Percentiles rank a stretch among this genome's conserved stretches.
Evolutionary conservation across 2,888 invertebrate genomes (phyloP).

Genomic region (Drosophila meridiana): DNA sequence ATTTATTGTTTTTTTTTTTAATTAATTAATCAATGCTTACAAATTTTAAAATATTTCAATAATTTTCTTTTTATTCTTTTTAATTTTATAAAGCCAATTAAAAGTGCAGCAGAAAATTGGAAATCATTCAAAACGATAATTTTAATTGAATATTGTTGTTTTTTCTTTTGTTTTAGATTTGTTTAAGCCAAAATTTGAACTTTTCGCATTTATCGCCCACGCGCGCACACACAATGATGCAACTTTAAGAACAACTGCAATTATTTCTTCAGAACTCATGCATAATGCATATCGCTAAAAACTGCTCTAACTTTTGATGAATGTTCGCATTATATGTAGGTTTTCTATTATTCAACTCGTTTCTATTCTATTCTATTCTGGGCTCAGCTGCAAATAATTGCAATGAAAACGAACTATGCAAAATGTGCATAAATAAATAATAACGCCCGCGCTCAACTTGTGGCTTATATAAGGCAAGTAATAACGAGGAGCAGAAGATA

Average conservation of each 20-base stretch:
- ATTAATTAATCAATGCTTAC: background rate
- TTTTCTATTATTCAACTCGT: constrained; percentile 28
- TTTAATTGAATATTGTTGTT: background rate
- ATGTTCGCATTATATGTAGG: constrained; percentile 24
- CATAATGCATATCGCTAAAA: constrained; percentile 28
- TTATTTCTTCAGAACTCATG: constrained; percentile 31
- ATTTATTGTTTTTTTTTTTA: background rate
- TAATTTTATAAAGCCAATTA: background rate
- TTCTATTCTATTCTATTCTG: constrained; percentile 19
- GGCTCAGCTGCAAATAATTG: constrained; percentile 48
- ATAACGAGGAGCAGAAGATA: background rate
- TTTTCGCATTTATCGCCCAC: background rate
- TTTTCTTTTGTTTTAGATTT: background rate
- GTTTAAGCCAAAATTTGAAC: constrained; percentile 8
- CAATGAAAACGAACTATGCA: constrained; percentile 34
- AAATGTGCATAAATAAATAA: constrained; percentile 52
- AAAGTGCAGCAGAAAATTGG: background rate
- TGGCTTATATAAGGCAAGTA: background rate
- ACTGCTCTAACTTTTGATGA: constrained; percentile 35
- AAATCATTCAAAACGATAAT: background rate
- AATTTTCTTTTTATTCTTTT: background rate
- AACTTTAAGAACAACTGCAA: constrained; percentile 17
- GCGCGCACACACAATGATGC: background rate
- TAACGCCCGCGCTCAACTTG: constrained; percentile 25
- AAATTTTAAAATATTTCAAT: background rate